Conservation (phyloP, 2,888 invertebrate species). For the Cephus sareptanus region DNA sequence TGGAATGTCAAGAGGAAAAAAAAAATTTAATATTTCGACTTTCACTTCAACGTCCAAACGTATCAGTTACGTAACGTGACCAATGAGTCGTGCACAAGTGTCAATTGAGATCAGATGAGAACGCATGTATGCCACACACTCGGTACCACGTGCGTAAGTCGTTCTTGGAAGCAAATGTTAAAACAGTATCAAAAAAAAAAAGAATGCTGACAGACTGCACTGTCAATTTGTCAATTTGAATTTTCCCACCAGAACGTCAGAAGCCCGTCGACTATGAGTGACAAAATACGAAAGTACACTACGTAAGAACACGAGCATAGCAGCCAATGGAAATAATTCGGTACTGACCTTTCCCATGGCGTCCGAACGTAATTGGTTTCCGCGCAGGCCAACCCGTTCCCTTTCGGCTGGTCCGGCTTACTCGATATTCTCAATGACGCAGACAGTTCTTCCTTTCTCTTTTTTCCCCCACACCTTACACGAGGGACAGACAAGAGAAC, state of each 20-base stretch:
- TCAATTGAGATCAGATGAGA: too few species aligned
- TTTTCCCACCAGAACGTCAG: neutral
- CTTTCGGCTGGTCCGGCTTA: neutral
- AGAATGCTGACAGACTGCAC: neutral
- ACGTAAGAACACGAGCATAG: neutral
- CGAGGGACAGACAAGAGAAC: neutral
- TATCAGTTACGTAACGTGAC: neutral
- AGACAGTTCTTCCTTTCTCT: neutral
- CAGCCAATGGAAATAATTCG: neutral
- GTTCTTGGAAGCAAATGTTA: too few species aligned
- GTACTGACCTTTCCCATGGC: constrained; percentile 1
- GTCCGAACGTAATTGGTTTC: neutral
- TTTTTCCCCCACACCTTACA: neutral
- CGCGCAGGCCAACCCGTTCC: neutral
- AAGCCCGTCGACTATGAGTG: neutral
- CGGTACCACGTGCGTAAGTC: too few species aligned
- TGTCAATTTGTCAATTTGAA: neutral
- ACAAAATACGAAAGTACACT: neutral
- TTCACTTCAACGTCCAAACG: neutral
- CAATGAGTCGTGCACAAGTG: neutral
- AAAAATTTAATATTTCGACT: neutral
- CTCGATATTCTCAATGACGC: neutral
- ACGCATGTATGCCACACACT: too few species aligned
- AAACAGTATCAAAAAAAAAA: too few species aligned
- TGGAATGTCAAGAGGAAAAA: neutral